Evolutionary conservation across 2,797 vertebrate species (phyloP), one percentile per base, ranked within the genome.

Genomic region (Carapus acus): DNA sequence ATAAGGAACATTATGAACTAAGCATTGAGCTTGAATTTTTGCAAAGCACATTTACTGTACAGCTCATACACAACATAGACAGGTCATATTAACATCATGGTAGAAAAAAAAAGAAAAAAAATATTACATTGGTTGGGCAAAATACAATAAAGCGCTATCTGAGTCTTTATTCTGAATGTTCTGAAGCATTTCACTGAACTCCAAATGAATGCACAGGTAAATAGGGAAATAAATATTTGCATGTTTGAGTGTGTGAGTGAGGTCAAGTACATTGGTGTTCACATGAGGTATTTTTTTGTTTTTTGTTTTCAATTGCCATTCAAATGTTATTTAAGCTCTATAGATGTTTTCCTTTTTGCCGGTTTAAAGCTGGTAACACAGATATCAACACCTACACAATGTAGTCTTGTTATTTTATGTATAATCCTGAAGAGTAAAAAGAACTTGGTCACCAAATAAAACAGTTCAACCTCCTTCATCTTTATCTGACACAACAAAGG

Each of bases 251-350:
- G 7, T 36, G 13, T 36, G 34, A 7, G 79, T 93, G 94, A 97
- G 94, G 94, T 96, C 95, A 96, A 93, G 93, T 90, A 93, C 91
- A 93, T 93, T 94, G 91, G 91, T 94, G 90, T 91, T 90, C 87
- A 77, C 85, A 88, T 90, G 93, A 94, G 94, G 94, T 94, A 92
- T 92, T 36, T 36, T 36, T n/a, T 36, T 15, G 78, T 85, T 83
- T 75, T 79, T 83, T 83, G 83, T 54, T 79, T 81, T 75, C 71
- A 77, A 72, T 80, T 60, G 83, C 73, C 73, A 78, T 85, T 81
- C 77, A 77, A 67, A 81, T 70, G 64, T 80, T 77, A 71, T 69
- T 71, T 65, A 58, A 43, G n/a, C 62, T 71, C 50, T 18, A 18
- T 58, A 64, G 61, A 78, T 72, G 57, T 62, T 75, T 73, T 77